Percentiles rank a stretch among this genome's conserved stretches.
Evolutionary conservation across 2,888 invertebrate species (phyloP).

Genomic region (Eledona agricola): DNA sequence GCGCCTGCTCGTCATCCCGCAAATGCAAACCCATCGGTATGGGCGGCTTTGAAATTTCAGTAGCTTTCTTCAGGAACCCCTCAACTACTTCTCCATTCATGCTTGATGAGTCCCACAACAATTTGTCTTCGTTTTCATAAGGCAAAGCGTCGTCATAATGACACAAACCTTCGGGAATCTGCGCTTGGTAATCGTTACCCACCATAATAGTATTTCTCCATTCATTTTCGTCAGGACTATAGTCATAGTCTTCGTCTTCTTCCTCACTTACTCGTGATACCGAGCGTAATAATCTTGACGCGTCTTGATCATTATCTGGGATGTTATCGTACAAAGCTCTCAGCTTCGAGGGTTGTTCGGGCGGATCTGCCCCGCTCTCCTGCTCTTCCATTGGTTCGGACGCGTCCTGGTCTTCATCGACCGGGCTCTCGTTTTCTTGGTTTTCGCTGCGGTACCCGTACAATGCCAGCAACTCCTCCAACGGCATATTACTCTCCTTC

Average conservation of each 20-base stretch:
- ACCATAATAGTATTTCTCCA: constrained; percentile 97
- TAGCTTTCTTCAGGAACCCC: constrained; percentile 76
- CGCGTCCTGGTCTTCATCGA: constrained; percentile 61
- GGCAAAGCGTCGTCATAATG: constrained; percentile 94
- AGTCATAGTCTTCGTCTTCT: constrained; percentile 84
- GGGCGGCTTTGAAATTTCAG: constrained; percentile 62
- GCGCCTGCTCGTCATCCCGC: constrained; percentile 88
- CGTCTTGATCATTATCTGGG: constrained; percentile 60
- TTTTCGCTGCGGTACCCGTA: constrained; percentile 73
- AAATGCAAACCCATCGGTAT: constrained; percentile 80
- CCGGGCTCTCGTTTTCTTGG: constrained; percentile 58
- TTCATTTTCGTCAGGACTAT: constrained; percentile 86
- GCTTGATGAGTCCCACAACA: constrained; percentile 90
- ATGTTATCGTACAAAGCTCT: constrained; percentile 66
- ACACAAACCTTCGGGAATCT: constrained; percentile 89
- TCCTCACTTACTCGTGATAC: constrained; percentile 81
- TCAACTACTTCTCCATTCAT: constrained; percentile 79
- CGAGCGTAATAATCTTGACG: constrained; percentile 67
- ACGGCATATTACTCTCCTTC: constrained; percentile 95
- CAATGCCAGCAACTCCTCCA: constrained; percentile 89
- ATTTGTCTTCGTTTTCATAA: constrained; percentile 94
- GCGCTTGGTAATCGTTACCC: constrained; percentile 92
- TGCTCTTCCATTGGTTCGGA: constrained; percentile 65
- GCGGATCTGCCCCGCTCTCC: constrained; percentile 56
- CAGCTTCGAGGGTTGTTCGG: constrained; percentile 64